Evolutionary conservation across 2,113 vertebrate genomes (phyloP).

Genomic region (Ibidorhyncha struthersii): DNA sequence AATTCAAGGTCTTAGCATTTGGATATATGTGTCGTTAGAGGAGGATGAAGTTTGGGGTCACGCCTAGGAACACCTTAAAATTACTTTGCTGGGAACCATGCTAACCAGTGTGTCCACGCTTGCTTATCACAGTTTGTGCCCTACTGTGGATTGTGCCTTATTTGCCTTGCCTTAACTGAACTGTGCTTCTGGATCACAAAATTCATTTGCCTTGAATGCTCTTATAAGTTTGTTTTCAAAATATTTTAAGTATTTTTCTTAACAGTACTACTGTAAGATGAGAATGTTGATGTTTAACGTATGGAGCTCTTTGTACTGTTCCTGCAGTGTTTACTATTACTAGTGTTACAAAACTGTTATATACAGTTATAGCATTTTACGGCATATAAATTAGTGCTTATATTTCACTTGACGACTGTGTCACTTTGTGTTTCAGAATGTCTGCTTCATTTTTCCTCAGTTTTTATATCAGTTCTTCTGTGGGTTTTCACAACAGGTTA

Average conservation of each 20-base stretch:
- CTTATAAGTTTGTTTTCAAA: background rate
- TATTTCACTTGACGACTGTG: background rate
- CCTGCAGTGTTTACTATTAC: background rate
- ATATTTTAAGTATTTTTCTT: background rate
- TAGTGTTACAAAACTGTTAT: background rate
- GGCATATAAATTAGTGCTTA: background rate
- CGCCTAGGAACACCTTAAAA: background rate
- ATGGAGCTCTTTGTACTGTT: background rate
- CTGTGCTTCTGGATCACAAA: background rate
- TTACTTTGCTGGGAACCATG: background rate
- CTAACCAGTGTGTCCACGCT: background rate
- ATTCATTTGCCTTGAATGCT: background rate
- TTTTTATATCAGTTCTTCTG: constrained; percentile 99
- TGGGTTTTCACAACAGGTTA: constrained; percentile 98
- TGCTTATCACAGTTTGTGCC: background rate
- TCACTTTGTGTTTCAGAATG: constrained; percentile 86
- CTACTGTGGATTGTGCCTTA: background rate
- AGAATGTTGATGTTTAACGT: background rate
- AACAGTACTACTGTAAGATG: background rate
- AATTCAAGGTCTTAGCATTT: background rate
- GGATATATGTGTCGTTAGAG: background rate
- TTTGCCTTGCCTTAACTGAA: background rate
- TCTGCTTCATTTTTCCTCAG: constrained; percentile 99
- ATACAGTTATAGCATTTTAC: background rate
- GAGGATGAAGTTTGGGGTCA: background rate